These are phyloP conservation scores for Beroe ovata DNA, from an alignment of 37 sponge, comb jelly and placozoan species.

Conservation along the genomic window DNA sequence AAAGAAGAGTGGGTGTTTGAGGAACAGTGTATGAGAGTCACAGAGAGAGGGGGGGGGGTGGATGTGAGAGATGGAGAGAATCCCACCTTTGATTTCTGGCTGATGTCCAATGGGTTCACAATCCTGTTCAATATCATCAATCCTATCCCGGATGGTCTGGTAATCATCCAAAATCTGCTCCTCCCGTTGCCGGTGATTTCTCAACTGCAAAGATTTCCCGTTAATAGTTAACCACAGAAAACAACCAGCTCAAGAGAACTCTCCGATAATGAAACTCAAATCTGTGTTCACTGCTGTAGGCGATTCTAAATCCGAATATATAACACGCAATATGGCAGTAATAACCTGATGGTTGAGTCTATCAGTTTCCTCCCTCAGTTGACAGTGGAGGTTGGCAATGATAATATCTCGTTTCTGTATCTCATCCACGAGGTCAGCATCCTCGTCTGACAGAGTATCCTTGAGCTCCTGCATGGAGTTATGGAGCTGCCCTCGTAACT, in stretches of 20 bases:
- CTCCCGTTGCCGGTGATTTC: constrained; percentile 20
- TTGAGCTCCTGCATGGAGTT: constrained; percentile 20
- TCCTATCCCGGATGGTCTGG: constrained; percentile 34
- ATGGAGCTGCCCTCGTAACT: constrained; percentile 51
- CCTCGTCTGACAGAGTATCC: constrained; percentile 34
- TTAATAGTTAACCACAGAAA: too few species aligned
- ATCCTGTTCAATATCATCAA: constrained; percentile 34
- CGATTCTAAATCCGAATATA: too few species aligned
- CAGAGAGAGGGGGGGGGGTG: too few species aligned
- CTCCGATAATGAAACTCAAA: too few species aligned
- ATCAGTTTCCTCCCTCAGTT: constrained; percentile 63
- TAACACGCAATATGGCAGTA: too few species aligned
- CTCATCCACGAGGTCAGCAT: constrained; percentile 61
- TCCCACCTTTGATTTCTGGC: constrained; percentile 54
- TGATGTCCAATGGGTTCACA: constrained; percentile 60
- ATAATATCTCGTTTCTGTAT: constrained; percentile 53
- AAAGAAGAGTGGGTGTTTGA: too few species aligned
- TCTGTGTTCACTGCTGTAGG: too few species aligned
- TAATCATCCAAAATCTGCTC: constrained; percentile 57
- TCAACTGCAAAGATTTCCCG: background rate
- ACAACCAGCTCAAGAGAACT: too few species aligned
- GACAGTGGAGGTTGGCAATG: constrained; percentile 56
- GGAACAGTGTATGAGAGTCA: too few species aligned
- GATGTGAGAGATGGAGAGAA: too few species aligned
- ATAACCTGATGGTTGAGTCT: constrained; percentile 31